Evolutionary conservation across 2,113 vertebrate genomes (phyloP).

Genomic region (Leptobrachium leishanense): DNA sequence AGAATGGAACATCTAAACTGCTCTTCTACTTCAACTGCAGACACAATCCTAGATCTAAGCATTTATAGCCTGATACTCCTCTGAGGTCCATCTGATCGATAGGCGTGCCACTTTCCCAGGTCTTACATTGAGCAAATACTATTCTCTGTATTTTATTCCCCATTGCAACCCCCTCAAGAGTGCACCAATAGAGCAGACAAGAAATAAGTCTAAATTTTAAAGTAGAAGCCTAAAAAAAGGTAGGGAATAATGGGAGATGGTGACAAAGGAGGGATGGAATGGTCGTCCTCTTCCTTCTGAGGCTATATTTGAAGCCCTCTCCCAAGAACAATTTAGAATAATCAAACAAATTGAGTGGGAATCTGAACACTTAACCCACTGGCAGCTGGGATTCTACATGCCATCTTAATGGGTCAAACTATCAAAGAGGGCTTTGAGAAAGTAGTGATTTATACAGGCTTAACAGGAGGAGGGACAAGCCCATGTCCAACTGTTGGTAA

Average conservation of each 20-base stretch:
- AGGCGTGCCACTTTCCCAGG: background rate
- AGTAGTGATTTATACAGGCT: conserved; percentile 28
- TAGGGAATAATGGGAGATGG: conserved; percentile 55
- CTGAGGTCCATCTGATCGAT: background rate
- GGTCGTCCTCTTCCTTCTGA: conserved; percentile 48
- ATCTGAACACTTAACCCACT: background rate
- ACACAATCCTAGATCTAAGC: conserved; percentile 5
- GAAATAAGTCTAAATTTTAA: background rate
- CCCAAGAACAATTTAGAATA: conserved; percentile 6
- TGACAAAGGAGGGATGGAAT: conserved; percentile 55
- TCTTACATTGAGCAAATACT: background rate
- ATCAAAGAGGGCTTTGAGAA: conserved; percentile 3
- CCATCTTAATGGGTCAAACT: background rate
- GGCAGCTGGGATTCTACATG: conserved; percentile 7
- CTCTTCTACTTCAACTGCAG: background rate
- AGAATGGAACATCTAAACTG: background rate
- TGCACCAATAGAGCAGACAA: background rate
- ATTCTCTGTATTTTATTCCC: background rate
- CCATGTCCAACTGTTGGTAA: background rate
- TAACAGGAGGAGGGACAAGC: conserved; percentile 26
- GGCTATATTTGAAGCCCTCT: conserved; percentile 29
- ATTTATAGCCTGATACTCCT: conserved; percentile 21
- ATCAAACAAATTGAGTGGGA: background rate
- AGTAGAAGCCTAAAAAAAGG: background rate
- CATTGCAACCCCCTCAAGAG: background rate